Base-by-base conservation (phyloP, 2,113 vertebrate species). In the Myrmophylax atrothorax region DNA sequence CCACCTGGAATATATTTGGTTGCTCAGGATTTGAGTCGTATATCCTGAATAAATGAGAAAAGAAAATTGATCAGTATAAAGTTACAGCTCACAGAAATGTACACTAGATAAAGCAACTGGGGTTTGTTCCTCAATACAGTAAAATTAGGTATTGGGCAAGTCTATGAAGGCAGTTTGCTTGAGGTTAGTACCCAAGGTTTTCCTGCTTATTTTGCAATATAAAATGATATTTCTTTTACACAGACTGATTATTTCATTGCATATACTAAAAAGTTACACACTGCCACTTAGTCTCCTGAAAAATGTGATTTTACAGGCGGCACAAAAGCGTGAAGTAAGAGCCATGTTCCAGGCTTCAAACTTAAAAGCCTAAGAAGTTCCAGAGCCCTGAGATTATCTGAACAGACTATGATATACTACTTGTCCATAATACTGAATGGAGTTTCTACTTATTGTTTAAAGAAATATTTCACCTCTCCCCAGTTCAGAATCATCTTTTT, bases 1-100 rank as follows among this genome's bases (percentile, higher is more conserved):
- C 99, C 96, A 99, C 98, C 95, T 99, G 98, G 98, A 99, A 99
- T 97, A 99, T 97, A 96, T 99, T 99, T 72, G 98, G 97, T 93
- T 99, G 98, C 89, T 99, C 99, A 25, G 97, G 98, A 94, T 98
- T 98, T 8, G 98, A 98, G 29, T 99, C 99, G 12, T 99, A 99
- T 97, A 99, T 99, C 95, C 99, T 99, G 89, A n/a, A 93, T 56
- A 89, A 96, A 94, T 1, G 33, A 94, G 90, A 63, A 76, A 40
- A 95, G 38, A 78, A 62, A 87, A 78, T 15, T 7, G 1, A 59
- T 90, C 35, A 95, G 42, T 53, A 52, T 33, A 52, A 79, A 8
- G 23, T 10, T n/a, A 55, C 46, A 74, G 38, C 14, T 42, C 67
- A 84, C 42, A 84, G 63, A 73, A 72, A 38, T 9, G 9, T 7